Percentiles rank a stretch among this genome's conserved stretches.
Evolutionary conservation across 2,113 vertebrate species (phyloP).

Genomic region (Pagrus major): DNA sequence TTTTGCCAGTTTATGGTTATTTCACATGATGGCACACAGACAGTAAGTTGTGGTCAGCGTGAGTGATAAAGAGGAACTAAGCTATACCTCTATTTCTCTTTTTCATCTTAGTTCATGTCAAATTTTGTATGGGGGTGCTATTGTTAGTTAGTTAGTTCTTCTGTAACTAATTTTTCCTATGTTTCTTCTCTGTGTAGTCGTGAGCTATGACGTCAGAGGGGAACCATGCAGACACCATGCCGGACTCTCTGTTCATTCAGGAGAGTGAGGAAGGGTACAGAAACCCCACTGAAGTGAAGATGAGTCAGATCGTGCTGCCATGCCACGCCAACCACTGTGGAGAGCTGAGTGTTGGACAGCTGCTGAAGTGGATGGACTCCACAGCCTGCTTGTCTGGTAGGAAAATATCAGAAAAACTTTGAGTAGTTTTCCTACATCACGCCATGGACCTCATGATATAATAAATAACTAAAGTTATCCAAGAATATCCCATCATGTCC

Average conservation of each 20-base stretch:
- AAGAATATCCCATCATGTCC: not conserved
- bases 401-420: slow-evolving; percentile 10
- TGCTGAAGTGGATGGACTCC: slow-evolving; percentile 99
- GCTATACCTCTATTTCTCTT: too few species aligned
- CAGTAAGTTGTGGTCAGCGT: too few species aligned
- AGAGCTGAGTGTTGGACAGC: slow-evolving; percentile 92
- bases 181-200: slow-evolving; percentile 30
- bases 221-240: slow-evolving; percentile 23
- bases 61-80: too few species aligned
- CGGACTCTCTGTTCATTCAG: slow-evolving; percentile 65
- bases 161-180: not conserved
- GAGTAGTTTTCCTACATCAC: not conserved
- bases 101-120: too few species aligned
- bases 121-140: too few species aligned
- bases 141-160: too few species aligned
- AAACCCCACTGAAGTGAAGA: slow-evolving; percentile 95
- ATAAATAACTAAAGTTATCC: not conserved
- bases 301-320: slow-evolving; percentile 97
- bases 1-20: too few species aligned
- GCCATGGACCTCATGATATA: not conserved
- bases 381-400: slow-evolving; percentile 95
- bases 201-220: slow-evolving; percentile 67
- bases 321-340: slow-evolving; percentile 93
- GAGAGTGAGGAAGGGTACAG: slow-evolving; percentile 77
- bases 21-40: too few species aligned